Percentiles rank a stretch among this genome's conserved stretches.
Evolutionary conservation across 2,797 vertebrate species (phyloP).

Genomic region (Borostomias antarcticus): DNA sequence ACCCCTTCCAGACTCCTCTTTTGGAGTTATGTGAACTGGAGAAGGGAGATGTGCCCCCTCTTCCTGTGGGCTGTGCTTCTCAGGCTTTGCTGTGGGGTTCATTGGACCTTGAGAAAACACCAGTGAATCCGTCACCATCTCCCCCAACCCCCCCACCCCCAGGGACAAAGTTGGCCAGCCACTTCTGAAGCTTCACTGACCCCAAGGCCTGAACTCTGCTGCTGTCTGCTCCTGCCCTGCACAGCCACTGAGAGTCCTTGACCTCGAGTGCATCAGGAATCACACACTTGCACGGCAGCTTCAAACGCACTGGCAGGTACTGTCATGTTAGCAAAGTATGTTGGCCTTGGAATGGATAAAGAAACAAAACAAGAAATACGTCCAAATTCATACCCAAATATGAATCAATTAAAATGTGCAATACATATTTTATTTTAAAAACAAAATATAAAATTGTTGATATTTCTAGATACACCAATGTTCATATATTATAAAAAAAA

Average conservation of each 20-base stretch:
- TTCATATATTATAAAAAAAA: slow-evolving; percentile 43
- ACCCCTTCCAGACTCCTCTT: slow-evolving; percentile 66
- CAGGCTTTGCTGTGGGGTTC: slow-evolving; percentile 74
- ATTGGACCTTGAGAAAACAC: slow-evolving; percentile 80
- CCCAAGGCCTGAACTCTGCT: slow-evolving; percentile 76
- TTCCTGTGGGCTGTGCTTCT: slow-evolving; percentile 64
- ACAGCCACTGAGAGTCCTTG: slow-evolving; percentile 73
- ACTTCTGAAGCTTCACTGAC: slow-evolving; percentile 78
- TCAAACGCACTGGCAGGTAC: slow-evolving; percentile 60
- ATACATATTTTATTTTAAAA: neutral
- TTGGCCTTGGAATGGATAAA: slow-evolving; percentile 43
- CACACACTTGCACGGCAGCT: slow-evolving; percentile 66
- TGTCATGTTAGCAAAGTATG: slow-evolving; percentile 61
- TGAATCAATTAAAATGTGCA: neutral
- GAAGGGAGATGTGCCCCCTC: slow-evolving; percentile 66
- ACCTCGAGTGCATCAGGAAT: slow-evolving; percentile 71
- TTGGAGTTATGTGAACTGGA: slow-evolving; percentile 72
- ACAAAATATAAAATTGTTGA: neutral
- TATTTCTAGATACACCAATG: slow-evolving; percentile 28
- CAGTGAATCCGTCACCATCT: slow-evolving; percentile 73
- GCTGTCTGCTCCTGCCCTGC: slow-evolving; percentile 70
- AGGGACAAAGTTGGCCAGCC: slow-evolving; percentile 74
- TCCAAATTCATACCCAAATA: slow-evolving; percentile 20
- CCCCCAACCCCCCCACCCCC: slow-evolving; percentile 48
- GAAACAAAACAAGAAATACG: too few species aligned